Percentiles rank a stretch among this genome's conserved stretches.
These are phyloP conservation scores for Adelges cooleyi DNA, from an alignment of 1,140 invertebrate genomes.

Conservation along the genomic window DNA sequence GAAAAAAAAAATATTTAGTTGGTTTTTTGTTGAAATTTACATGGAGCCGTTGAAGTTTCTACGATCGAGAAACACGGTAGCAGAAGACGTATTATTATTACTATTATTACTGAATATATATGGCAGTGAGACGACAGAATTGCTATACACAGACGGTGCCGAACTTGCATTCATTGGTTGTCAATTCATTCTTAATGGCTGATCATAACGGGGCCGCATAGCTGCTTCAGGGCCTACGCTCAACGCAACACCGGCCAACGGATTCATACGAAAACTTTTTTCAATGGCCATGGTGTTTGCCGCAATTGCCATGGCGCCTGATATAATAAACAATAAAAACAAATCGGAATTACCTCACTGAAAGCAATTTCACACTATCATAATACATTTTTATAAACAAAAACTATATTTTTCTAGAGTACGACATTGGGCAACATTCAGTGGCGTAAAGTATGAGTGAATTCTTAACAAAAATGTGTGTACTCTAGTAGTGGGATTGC, in stretches of 20 bases:
- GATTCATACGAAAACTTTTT: constrained; percentile 18
- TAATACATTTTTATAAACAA: no score
- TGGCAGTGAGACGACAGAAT: constrained; percentile 23
- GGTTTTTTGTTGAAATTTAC: not conserved
- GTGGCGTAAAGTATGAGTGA: no score
- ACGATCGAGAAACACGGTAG: constrained; percentile 24
- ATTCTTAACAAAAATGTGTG: no score
- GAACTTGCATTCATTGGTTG: constrained; percentile 22
- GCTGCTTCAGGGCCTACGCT: constrained; percentile 19
- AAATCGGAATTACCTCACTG: no score
- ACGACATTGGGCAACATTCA: no score
- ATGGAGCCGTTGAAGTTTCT: constrained; percentile 16
- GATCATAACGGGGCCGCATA: constrained; percentile 19
- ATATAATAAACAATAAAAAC: no score
- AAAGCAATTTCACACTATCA: no score
- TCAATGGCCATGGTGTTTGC: constrained; percentile 23
- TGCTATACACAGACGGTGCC: constrained; percentile 22
- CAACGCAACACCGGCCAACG: constrained; percentile 10
- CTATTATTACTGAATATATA: constrained; percentile 21
- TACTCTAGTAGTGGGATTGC: no score
- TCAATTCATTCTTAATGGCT: constrained; percentile 27
- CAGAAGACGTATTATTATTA: no score
- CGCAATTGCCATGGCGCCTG: constrained; percentile 6
- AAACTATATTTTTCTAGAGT: no score
- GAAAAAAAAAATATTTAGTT: not conserved